Percentiles rank a stretch among this genome's conserved stretches.
Conservation (phyloP, 2,113 vertebrate genomes). For the Lutjanus erythropterus region DNA sequence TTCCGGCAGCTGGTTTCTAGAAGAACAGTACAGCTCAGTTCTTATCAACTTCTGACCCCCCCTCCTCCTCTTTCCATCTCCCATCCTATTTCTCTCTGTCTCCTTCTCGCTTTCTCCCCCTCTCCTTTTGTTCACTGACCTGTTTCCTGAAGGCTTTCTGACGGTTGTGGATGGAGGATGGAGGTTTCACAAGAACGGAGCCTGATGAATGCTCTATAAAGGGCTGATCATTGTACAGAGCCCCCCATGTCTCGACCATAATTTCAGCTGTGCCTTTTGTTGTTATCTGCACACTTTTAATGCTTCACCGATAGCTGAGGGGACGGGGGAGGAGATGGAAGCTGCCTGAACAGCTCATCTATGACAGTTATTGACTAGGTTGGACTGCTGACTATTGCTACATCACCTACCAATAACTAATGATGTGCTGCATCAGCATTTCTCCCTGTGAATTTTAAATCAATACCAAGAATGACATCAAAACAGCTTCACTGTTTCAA, state of each 20-base stretch:
- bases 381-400: slow-evolving; percentile 1
- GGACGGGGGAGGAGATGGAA: background rate
- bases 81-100: slow-evolving; percentile 42
- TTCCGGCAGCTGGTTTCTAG: slow-evolving; percentile 78
- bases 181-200: slow-evolving; percentile 42
- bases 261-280: slow-evolving; percentile 14
- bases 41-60: slow-evolving; percentile 68
- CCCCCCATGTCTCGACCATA: background rate
- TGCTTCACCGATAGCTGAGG: background rate
- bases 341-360: background rate
- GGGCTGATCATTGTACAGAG: background rate
- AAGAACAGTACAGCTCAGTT: slow-evolving; percentile 76
- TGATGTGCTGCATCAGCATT: background rate
- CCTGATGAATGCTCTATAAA: slow-evolving; percentile 44
- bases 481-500: background rate
- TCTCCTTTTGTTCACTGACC: slow-evolving; percentile 73
- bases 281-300: slow-evolving; percentile 3
- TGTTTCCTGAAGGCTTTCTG: slow-evolving; percentile 78
- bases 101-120: slow-evolving; percentile 35
- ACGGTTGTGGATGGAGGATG: slow-evolving; percentile 49
- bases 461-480: slow-evolving; percentile 4
- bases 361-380: slow-evolving; percentile 8
- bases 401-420: background rate
- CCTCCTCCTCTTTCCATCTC: slow-evolving; percentile 11
- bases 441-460: background rate